Conservation (phyloP, 2,797 vertebrate genomes). For the Psittacula derbiana region DNA sequence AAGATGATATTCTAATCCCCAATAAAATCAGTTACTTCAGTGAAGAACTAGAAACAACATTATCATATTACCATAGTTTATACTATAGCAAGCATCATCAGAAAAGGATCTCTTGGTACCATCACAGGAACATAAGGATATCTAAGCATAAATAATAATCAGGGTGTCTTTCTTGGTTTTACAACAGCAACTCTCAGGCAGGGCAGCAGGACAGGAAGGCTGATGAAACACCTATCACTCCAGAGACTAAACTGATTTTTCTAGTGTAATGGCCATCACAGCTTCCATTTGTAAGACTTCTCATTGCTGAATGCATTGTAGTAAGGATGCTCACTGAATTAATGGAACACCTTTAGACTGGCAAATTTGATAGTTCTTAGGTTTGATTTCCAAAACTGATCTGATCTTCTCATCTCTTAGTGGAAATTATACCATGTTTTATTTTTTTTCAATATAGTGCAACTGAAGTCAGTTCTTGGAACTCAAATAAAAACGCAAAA, state of each 20-base stretch:
- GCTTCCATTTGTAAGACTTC: background rate
- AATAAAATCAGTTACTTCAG: background rate
- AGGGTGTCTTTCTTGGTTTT: background rate
- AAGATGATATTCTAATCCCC: background rate
- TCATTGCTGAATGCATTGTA: rapidly evolving
- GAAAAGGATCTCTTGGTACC: background rate
- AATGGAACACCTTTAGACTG: background rate
- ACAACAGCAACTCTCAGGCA: background rate
- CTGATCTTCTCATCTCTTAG: background rate
- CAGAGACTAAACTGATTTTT: background rate
- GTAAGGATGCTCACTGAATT: background rate
- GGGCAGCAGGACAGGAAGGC: background rate
- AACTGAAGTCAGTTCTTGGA: background rate
- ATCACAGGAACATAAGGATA: background rate
- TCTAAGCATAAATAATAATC: background rate
- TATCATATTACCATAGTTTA: background rate
- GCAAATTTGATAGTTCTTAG: background rate
- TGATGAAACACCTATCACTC: background rate
- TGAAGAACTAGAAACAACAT: background rate
- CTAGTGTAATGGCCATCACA: background rate
- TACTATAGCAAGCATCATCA: background rate
- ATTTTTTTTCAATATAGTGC: background rate
- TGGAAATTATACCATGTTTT: conserved; percentile 3
- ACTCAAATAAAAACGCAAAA: background rate
- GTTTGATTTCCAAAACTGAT: background rate